Percentiles rank a stretch among this genome's conserved stretches.
Evolutionary conservation across 2,888 invertebrate genomes (phyloP).

Genomic region (Rosalia funebris): DNA sequence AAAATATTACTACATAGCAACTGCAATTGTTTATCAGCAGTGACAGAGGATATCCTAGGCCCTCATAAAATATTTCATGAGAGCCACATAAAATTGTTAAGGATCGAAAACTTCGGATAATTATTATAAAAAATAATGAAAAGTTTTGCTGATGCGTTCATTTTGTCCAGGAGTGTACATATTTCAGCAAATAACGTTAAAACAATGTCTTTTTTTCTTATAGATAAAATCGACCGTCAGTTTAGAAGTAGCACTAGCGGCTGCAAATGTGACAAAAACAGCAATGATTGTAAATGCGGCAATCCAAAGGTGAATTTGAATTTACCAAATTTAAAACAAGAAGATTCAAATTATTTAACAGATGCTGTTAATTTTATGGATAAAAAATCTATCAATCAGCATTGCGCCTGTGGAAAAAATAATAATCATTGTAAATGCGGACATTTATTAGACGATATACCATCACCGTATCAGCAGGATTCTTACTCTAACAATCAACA

Average conservation of each 20-base stretch:
- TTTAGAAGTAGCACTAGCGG: constrained; percentile 1
- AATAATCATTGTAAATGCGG: constrained; percentile 24
- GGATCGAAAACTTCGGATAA: too few relatives aligned
- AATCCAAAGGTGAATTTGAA: constrained; percentile 1
- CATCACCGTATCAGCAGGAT: neutral
- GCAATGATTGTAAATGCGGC: constrained; percentile 42
- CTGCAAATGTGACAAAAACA: constrained; percentile 39
- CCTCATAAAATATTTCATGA: too few relatives aligned
- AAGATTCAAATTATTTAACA: constrained; percentile 16
- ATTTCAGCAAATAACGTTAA: neutral
- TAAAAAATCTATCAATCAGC: constrained; percentile 14
- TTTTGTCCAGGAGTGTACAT: neutral
- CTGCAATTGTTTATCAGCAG: too few relatives aligned
- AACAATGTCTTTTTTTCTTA: neutral
- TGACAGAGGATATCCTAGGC: too few relatives aligned
- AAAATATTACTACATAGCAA: too few relatives aligned
- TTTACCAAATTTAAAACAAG: constrained; percentile 7
- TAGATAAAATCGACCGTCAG: neutral
- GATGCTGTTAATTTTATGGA: constrained; percentile 1
- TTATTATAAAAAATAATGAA: too few relatives aligned
- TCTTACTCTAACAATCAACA: constrained; percentile 6
- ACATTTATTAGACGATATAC: neutral
- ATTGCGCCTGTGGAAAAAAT: neutral
- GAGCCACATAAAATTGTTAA: too few relatives aligned
- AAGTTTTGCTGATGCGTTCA: neutral